These are phyloP conservation scores for Torymus aiolomorphi DNA, from an alignment of 2,888 invertebrate species.

Conservation along the genomic window DNA sequence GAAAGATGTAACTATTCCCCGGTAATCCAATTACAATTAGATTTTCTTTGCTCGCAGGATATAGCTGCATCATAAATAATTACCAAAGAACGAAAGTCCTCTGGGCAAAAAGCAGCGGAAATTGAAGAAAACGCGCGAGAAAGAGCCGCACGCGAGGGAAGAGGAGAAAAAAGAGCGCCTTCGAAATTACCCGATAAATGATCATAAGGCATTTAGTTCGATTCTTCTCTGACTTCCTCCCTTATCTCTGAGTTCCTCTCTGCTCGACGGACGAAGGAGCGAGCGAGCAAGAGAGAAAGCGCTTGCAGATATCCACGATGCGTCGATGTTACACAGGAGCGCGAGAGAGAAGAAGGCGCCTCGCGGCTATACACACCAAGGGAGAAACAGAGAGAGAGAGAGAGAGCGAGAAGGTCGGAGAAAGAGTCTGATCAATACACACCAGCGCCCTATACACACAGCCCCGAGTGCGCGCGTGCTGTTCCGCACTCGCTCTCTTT, in stretches of 20 bases:
- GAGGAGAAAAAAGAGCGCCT: not conserved
- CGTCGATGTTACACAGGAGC: not conserved
- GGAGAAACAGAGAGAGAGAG: constrained; percentile 2
- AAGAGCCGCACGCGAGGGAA: not conserved
- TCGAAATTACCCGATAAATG: constrained; percentile 31
- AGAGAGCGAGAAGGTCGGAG: constrained; percentile 13
- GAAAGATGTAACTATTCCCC: too few species aligned
- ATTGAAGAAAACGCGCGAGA: constrained; percentile 3
- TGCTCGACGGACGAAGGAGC: not conserved
- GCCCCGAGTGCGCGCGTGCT: not conserved
- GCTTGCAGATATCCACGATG: not conserved
- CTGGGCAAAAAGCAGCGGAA: not conserved
- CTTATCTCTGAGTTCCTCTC: not conserved
- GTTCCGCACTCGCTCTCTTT: not conserved
- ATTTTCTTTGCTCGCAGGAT: too few species aligned
- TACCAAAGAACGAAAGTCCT: not conserved
- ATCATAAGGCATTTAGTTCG: constrained; percentile 46
- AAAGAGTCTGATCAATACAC: constrained; percentile 44
- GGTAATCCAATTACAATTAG: too few species aligned
- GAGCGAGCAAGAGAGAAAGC: not conserved
- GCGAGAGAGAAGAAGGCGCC: not conserved
- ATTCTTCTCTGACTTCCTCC: constrained; percentile 4
- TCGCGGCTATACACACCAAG: not conserved
- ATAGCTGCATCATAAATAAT: too few species aligned
- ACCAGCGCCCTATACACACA: not conserved